Percentiles rank a stretch among this genome's conserved stretches.
These are phyloP conservation scores for Agriotes lineatus DNA, from an alignment of 2,888 invertebrate genomes.

Conservation along the genomic window DNA sequence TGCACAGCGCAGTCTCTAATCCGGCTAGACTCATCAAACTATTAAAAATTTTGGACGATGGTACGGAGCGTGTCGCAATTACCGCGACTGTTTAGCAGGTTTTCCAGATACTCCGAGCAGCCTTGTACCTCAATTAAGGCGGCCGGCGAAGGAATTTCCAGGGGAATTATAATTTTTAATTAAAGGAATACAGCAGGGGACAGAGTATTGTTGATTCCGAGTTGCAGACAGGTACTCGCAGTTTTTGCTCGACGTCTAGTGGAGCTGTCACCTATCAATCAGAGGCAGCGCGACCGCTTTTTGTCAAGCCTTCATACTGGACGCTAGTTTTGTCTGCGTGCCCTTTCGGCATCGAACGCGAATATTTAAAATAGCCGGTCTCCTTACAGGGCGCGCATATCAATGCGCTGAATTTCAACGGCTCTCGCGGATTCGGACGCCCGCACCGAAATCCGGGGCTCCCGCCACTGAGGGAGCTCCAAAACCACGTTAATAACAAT, in stretches of 20 bases:
- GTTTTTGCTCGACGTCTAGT: constrained; percentile 65
- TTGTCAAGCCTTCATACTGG: constrained; percentile 67
- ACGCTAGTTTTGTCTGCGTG: constrained; percentile 62
- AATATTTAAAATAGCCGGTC: constrained; percentile 65
- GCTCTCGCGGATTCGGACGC: too few relatives aligned
- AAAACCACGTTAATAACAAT: too few relatives aligned
- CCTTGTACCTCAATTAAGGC: constrained; percentile 30
- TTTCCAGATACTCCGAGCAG: background rate
- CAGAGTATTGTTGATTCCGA: constrained; percentile 49
- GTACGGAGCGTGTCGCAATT: too few relatives aligned
- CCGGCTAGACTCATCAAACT: too few relatives aligned
- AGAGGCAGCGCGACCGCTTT: constrained; percentile 66
- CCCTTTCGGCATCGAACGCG: constrained; percentile 57
- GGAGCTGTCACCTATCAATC: constrained; percentile 67
- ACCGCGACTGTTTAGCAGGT: too few relatives aligned
- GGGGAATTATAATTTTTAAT: constrained; percentile 62
- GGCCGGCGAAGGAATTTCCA: constrained; percentile 54
- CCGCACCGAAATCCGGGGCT: too few relatives aligned
- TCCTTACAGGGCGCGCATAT: constrained; percentile 49
- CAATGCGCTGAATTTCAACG: constrained; percentile 39
- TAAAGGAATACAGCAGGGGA: constrained; percentile 49
- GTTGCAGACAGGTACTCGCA: constrained; percentile 47
- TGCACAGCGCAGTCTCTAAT: too few relatives aligned
- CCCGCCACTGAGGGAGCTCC: too few relatives aligned
- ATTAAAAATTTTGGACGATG: too few relatives aligned